Base-by-base conservation (phyloP, 2,888 invertebrate genomes). In the Heteromurus nitidus region DNA sequence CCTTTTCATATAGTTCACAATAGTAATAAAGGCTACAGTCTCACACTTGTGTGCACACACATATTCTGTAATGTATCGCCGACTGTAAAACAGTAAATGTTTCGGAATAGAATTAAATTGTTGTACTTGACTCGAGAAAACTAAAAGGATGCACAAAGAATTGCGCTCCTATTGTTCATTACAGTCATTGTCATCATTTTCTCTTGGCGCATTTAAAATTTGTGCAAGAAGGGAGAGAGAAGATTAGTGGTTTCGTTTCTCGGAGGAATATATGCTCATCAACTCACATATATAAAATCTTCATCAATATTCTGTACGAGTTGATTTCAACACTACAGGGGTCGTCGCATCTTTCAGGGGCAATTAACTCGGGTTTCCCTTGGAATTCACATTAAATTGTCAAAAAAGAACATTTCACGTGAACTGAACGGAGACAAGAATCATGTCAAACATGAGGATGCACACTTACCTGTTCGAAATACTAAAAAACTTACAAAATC, bases 321-420 rank as follows among this genome's bases (percentile, higher is more conserved):
- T 50, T 73, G 30, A 65, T 42, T n/a, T 31, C 18, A n/a, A 24
- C 62, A 36, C 65, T 36, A 2, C 53, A 26, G 64, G 74, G 64
- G 64, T 64, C 36, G 36, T 65, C 65, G 31, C 30, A 30, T 62
- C 62, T 58, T 62, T 73, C 47, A 30, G 20, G n/a, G 18, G 65
- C 53, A 53, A 74, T 74, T 74, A 64, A 74, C 64, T 64, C 60
- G 36, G 65, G 22, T 62, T 65, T 28, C 65, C 44, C 44, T 28
- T 28, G 53, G 64, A 53, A 65, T 65, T 74, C 53, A 47, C 72
- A 62, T 72, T 72, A 72, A 62, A 62, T 44, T 72, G 72, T 72
- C 60, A 72, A 72, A 72, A 72, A 60, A 18, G 20, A 42, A 5
- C 18, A 2, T 42, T 22, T 18, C 64, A 30, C 24, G 13, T 31